Evolutionary conservation across 2,797 vertebrate genomes (phyloP).

Genomic region (Tapera naevia): DNA sequence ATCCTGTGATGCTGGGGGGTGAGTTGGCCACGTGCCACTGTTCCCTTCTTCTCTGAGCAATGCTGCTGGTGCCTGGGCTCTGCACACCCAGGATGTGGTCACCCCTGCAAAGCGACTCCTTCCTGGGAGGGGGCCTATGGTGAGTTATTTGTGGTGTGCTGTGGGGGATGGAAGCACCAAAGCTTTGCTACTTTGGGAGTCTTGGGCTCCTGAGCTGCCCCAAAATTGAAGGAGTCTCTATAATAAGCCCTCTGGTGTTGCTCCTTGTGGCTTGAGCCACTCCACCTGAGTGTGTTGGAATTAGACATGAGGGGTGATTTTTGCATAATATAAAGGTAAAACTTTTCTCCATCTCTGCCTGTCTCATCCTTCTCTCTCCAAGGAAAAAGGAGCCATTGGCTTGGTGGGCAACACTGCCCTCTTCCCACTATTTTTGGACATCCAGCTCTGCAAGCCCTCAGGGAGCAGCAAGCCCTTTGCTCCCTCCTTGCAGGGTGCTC

Average conservation of each 20-base stretch:
- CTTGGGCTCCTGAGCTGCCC: neutral
- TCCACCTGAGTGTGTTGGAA: neutral
- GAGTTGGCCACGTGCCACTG: accelerated
- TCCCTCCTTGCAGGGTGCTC: neutral
- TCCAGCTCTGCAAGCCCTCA: neutral
- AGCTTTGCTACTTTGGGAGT: neutral
- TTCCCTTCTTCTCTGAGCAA: neutral
- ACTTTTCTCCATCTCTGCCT: neutral
- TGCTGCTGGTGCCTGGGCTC: accelerated
- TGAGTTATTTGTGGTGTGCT: accelerated
- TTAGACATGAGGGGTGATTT: neutral
- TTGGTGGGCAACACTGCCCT: neutral
- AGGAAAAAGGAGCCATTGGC: neutral
- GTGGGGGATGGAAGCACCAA: neutral
- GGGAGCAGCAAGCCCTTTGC: neutral
- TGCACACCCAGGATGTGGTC: neutral
- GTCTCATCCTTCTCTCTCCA: neutral
- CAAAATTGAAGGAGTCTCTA: neutral
- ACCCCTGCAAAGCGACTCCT: neutral
- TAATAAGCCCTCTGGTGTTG: neutral
- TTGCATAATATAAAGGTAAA: neutral
- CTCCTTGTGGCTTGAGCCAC: accelerated
- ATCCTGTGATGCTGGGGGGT: accelerated
- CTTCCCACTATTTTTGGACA: neutral
- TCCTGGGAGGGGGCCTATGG: neutral